phyloP scores from a whole-genome alignment of 2,888 invertebrate genomes.

The Aricia artaxerxes region DNA sequence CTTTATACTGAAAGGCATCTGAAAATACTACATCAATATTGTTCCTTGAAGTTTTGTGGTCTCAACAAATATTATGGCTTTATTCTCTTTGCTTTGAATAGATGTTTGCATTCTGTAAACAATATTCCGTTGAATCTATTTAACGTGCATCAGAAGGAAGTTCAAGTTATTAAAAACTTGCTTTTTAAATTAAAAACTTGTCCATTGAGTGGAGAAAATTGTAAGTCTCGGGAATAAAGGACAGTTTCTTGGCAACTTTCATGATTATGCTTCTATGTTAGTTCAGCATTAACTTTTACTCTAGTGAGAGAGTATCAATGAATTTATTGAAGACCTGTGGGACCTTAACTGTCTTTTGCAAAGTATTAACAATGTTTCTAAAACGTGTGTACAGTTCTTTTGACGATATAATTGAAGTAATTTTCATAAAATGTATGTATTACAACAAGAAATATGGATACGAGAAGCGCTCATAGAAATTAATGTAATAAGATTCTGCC shows the following conservation, averaged over 20 bases:
- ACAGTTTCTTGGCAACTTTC: constrained; percentile 9
- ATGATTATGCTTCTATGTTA: constrained; percentile 8
- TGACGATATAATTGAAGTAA: neutral
- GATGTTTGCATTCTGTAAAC: constrained; percentile 34
- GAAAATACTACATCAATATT: constrained; percentile 38
- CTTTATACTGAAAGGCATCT: neutral
- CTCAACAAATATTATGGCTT: constrained; percentile 32
- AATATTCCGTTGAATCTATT: constrained; percentile 14
- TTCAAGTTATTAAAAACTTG: constrained; percentile 24
- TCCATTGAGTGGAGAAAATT: constrained; percentile 7
- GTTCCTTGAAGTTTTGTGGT: constrained; percentile 40
- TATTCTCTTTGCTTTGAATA: constrained; percentile 28
- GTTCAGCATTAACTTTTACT: neutral
- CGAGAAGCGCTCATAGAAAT: too few relatives aligned
- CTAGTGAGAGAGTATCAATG: neutral
- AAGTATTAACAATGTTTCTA: neutral
- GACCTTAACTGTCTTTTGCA: neutral
- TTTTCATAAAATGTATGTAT: too few relatives aligned
- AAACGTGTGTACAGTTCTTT: neutral
- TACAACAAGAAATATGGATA: too few relatives aligned
- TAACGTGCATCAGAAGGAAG: constrained; percentile 10
- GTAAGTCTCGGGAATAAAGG: constrained; percentile 17
- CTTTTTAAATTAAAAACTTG: constrained; percentile 21
- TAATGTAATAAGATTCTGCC: too few relatives aligned
- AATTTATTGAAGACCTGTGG: constrained; percentile 3